Evolutionary conservation across 2,797 vertebrate genomes (phyloP).

Genomic region (Naso thynnoides): DNA sequence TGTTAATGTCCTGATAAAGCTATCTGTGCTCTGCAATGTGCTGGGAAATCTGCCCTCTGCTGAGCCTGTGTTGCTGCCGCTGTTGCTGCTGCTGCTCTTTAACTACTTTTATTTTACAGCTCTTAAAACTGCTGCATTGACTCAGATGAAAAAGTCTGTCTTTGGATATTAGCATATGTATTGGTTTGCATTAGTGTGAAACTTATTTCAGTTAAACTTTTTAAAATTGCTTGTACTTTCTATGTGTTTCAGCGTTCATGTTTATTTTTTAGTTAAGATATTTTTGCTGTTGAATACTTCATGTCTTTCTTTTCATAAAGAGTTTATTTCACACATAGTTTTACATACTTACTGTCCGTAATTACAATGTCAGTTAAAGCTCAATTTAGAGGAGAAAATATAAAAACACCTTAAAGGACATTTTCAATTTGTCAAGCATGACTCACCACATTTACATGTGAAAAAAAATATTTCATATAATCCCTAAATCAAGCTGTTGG

Average conservation of each 20-base stretch:
- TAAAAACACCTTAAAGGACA: not conserved
- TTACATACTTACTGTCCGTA: too few species aligned
- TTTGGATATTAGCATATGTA: conserved; percentile 23
- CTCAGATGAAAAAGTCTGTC: conserved; percentile 19
- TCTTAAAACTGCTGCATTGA: conserved; percentile 43
- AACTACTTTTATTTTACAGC: conserved; percentile 50
- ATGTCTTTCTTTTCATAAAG: not conserved
- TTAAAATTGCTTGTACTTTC: not conserved
- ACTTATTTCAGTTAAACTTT: conserved; percentile 22
- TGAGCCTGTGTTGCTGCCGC: conserved; percentile 52
- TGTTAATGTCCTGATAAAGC: conserved; percentile 77
- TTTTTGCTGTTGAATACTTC: not conserved
- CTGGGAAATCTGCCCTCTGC: conserved; percentile 70
- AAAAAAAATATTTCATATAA: too few species aligned
- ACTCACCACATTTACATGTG: not conserved
- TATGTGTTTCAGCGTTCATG: not conserved
- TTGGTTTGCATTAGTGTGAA: conserved; percentile 22
- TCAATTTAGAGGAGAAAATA: too few species aligned
- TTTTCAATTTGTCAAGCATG: not conserved
- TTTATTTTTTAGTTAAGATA: not conserved
- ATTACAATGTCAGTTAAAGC: too few species aligned
- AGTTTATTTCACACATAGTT: not conserved
- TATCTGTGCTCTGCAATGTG: conserved; percentile 72
- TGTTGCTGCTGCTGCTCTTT: conserved; percentile 44
- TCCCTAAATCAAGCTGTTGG: conserved; percentile 2